These are phyloP conservation scores for Fopius arisanus DNA, from an alignment of 1,140 invertebrate genomes.

Conservation along the genomic window DNA sequence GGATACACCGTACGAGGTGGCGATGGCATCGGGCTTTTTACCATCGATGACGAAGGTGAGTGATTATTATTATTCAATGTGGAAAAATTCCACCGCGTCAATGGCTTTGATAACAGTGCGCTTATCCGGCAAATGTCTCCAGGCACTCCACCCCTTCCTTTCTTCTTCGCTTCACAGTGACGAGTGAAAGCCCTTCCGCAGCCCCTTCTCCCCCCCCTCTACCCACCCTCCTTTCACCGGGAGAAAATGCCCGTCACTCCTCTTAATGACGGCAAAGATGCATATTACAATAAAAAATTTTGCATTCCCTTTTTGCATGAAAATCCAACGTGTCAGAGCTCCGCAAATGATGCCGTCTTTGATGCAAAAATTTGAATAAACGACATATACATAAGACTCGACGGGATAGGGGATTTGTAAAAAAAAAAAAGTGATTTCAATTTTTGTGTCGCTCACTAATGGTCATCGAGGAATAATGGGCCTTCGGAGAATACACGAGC, in stretches of 20 bases:
- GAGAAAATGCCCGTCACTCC: slow-evolving; percentile 42
- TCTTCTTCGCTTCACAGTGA: background rate
- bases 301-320: background rate
- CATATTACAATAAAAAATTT: background rate
- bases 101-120: background rate
- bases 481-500: slow-evolving; percentile 28
- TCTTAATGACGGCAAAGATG: slow-evolving; percentile 37
- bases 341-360: background rate
- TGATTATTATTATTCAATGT: slow-evolving; percentile 12
- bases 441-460: slow-evolving; percentile 37
- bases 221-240: slow-evolving; percentile 35
- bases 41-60: slow-evolving; percentile 89
- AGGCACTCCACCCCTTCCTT: background rate
- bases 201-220: too few species aligned
- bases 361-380: background rate
- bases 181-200: slow-evolving; percentile 26
- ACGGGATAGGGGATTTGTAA: background rate
- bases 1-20: slow-evolving; percentile 89
- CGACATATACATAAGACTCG: background rate
- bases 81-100: background rate
- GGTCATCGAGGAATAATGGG: slow-evolving; percentile 37
- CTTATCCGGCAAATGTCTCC: background rate
- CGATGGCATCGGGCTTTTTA: slow-evolving; percentile 89
- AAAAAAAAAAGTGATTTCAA: slow-evolving; percentile 29
- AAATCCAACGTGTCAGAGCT: background rate